Evolutionary conservation across 2,113 vertebrate genomes (phyloP).

Genomic region (Cephalopholis sonnerati): DNA sequence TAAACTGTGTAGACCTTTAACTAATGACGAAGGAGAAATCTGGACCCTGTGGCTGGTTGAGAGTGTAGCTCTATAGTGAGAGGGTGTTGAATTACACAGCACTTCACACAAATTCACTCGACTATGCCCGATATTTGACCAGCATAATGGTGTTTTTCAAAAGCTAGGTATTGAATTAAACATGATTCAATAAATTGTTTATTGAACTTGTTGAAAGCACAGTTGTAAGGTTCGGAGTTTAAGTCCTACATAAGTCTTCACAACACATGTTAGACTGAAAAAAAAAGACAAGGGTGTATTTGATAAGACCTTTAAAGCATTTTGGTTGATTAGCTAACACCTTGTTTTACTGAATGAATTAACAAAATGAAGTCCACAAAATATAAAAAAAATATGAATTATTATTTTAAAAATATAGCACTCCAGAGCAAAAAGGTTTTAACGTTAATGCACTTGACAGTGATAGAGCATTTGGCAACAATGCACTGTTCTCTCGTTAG

Average conservation of each 20-base stretch:
- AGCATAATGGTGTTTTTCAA: background rate
- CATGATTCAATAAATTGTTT: background rate
- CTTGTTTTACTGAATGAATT: constrained; percentile 24
- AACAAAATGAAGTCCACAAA: constrained; percentile 35
- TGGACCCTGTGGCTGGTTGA: background rate
- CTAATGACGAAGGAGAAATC: too few species aligned
- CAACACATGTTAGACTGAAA: background rate
- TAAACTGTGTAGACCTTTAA: too few species aligned
- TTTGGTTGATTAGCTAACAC: constrained; percentile 24
- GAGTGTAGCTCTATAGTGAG: background rate
- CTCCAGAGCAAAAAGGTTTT: constrained; percentile 45
- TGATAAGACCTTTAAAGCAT: background rate
- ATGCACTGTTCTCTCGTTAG: constrained; percentile 74
- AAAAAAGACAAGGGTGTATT: background rate
- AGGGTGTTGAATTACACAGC: constrained; percentile 7
- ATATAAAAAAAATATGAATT: constrained; percentile 22
- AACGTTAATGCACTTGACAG: constrained; percentile 46
- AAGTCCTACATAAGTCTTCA: background rate
- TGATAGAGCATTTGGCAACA: constrained; percentile 50
- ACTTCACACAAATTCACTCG: constrained; percentile 11
- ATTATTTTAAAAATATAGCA: constrained; percentile 31
- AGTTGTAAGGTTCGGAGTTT: background rate
- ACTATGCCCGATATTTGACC: background rate
- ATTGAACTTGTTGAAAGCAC: background rate
- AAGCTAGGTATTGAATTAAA: background rate